Percentiles rank a stretch among this genome's conserved stretches.
Evolutionary conservation across 1,140 invertebrate species (phyloP).

Genomic region (Idris sp.): DNA sequence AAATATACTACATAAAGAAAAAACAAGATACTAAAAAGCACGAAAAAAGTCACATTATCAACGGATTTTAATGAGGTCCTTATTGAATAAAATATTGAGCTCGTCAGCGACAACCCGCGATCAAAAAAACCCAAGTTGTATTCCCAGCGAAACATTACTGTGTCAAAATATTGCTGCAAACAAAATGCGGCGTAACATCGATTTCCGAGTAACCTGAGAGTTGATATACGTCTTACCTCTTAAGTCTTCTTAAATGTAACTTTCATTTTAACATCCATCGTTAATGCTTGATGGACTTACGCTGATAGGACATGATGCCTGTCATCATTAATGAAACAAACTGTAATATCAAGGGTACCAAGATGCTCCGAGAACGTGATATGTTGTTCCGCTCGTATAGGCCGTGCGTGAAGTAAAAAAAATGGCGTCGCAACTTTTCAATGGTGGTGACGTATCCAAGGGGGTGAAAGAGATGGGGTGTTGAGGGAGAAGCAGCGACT

Average conservation of each 20-base stretch:
- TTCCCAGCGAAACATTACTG: slow-evolving; percentile 11
- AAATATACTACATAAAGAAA: slow-evolving; percentile 8
- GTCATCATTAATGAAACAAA: slow-evolving; percentile 71
- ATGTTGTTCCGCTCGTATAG: slow-evolving; percentile 49
- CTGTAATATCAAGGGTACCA: slow-evolving; percentile 59
- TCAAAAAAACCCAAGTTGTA: slow-evolving; percentile 5
- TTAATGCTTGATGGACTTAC: slow-evolving; percentile 66
- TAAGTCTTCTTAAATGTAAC: slow-evolving; percentile 46
- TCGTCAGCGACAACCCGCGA: neutral
- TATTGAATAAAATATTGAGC: slow-evolving; percentile 20
- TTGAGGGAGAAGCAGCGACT: slow-evolving; percentile 62
- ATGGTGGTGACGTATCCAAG: slow-evolving; percentile 68
- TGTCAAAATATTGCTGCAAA: slow-evolving; percentile 43
- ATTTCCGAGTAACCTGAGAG: slow-evolving; percentile 39
- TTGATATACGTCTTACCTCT: slow-evolving; percentile 47
- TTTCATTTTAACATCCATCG: slow-evolving; percentile 48
- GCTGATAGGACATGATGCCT: slow-evolving; percentile 58
- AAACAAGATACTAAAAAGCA: neutral
- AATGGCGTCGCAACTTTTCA: slow-evolving; percentile 70
- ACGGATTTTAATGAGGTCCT: slow-evolving; percentile 37
- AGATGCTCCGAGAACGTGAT: slow-evolving; percentile 41
- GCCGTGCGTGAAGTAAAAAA: slow-evolving; percentile 64
- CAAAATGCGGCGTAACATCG: slow-evolving; percentile 43
- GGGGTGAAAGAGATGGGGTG: slow-evolving; percentile 63
- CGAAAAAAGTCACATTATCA: slow-evolving; percentile 1